phyloP scores from a whole-genome alignment of 2,797 vertebrate genomes.

The Sebastes minor region DNA sequence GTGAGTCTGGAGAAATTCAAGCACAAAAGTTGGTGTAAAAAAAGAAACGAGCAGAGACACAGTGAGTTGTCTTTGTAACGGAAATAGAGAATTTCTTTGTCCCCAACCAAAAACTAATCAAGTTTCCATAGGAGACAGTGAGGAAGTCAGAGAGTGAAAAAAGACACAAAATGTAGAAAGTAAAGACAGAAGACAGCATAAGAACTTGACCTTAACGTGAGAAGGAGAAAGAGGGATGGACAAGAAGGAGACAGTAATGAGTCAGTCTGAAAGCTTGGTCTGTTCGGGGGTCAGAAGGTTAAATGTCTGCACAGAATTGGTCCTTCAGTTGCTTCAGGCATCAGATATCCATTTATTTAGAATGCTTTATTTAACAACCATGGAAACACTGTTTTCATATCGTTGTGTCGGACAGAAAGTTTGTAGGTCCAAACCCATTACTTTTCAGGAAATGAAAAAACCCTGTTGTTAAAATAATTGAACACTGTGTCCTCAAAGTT shows the following conservation, averaged over 20 bases:
- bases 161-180: neutral
- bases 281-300: neutral
- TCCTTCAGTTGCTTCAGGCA: neutral
- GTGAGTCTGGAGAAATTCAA: conserved; percentile 17
- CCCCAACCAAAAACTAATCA: neutral
- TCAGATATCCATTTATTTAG: neutral
- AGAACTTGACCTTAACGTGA: neutral
- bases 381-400: neutral
- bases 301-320: neutral
- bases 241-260: neutral
- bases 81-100: neutral
- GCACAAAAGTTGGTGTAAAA: conserved; percentile 6
- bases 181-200: neutral
- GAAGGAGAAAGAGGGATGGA: neutral
- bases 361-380: neutral
- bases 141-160: neutral
- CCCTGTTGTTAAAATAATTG: too few species aligned
- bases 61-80: neutral
- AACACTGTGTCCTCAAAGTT: too few species aligned
- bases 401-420: too few species aligned
- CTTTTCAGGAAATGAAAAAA: too few species aligned
- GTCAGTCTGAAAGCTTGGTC: neutral
- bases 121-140: neutral
- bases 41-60: neutral
- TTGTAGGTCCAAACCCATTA: too few species aligned